Evolutionary conservation across 2,888 invertebrate genomes (phyloP).

Genomic region (Litoditis marina): DNA sequence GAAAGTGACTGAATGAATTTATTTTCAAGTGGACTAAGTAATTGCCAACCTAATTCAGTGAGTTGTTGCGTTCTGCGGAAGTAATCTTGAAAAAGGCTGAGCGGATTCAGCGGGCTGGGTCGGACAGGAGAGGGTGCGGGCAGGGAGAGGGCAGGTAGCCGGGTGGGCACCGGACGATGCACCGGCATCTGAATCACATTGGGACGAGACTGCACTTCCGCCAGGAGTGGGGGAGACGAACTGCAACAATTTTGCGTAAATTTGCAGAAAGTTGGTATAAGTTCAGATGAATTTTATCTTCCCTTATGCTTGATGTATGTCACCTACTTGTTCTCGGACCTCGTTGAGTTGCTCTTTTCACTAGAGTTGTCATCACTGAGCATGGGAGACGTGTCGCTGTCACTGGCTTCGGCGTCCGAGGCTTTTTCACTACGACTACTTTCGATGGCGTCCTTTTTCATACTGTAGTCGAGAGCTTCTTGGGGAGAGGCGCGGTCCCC

Average conservation of each 20-base stretch:
- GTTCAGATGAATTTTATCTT: too few species aligned
- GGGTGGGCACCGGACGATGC: constrained; percentile 51
- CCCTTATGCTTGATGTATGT: too few species aligned
- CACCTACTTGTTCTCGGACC: too few species aligned
- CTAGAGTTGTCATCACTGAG: constrained; percentile 16
- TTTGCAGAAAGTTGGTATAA: too few species aligned
- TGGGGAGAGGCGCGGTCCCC: constrained; percentile 16
- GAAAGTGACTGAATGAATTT: neutral
- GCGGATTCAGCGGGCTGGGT: constrained; percentile 23
- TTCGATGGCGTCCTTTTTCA: constrained; percentile 66
- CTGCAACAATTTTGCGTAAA: constrained; percentile 11
- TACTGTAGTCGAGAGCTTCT: constrained; percentile 49
- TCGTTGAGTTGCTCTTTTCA: constrained; percentile 20
- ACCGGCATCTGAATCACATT: constrained; percentile 56
- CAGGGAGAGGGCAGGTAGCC: constrained; percentile 19
- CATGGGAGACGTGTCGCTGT: neutral
- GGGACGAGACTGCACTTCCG: constrained; percentile 32
- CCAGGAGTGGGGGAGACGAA: constrained; percentile 16
- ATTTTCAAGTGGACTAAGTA: neutral
- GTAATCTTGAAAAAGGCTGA: constrained; percentile 35
- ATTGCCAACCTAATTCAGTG: constrained; percentile 6
- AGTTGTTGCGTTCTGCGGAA: constrained; percentile 26
- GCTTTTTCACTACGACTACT: constrained; percentile 16
- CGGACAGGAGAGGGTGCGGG: constrained; percentile 20
- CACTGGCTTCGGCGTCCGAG: constrained; percentile 1